A percentile compares a stretch with the other conserved stretches of the same genome.
These are phyloP conservation scores for Grammatotria lemairii DNA, from an alignment of 2,113 vertebrate species.

Conservation along the genomic window DNA sequence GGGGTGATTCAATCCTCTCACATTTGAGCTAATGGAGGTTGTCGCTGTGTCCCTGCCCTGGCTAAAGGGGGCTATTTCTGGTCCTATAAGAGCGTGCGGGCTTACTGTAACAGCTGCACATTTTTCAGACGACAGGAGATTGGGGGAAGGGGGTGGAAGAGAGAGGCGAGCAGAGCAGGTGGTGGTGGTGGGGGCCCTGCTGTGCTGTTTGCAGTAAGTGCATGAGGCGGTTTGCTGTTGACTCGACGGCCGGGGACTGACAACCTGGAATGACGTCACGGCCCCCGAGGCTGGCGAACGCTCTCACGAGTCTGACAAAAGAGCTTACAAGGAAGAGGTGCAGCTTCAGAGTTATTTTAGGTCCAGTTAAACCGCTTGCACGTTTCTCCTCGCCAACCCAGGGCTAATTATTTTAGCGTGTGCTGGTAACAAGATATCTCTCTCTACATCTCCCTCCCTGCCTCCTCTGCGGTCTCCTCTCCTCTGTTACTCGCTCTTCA, in stretches of 20 bases:
- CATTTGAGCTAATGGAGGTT: constrained; percentile 60
- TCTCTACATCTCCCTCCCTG: background rate
- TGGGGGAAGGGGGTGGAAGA: no score
- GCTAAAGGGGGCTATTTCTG: constrained; percentile 56
- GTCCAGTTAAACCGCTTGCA: constrained; percentile 38
- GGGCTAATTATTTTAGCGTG: constrained; percentile 52
- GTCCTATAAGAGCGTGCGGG: constrained; percentile 15
- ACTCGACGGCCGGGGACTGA: constrained; percentile 44
- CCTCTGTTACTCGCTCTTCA: constrained; percentile 3
- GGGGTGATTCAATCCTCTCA: constrained; percentile 59
- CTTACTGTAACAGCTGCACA: constrained; percentile 62
- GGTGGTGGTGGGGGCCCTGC: background rate
- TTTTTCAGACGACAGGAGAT: constrained; percentile 20
- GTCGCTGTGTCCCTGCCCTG: constrained; percentile 37
- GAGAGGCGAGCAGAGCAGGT: background rate
- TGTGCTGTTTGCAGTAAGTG: background rate
- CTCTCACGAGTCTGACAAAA: constrained; percentile 5
- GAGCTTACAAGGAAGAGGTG: constrained; percentile 15
- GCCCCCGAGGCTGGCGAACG: background rate
- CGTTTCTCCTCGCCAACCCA: constrained; percentile 6
- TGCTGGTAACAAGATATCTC: constrained; percentile 36
- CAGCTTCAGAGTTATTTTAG: constrained; percentile 32
- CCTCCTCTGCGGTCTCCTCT: background rate
- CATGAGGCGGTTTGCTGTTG: constrained; percentile 1
- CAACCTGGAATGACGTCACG: constrained; percentile 65